Percentiles rank a stretch among this genome's conserved stretches.
Conservation (phyloP, 2,113 vertebrate species). For the human (Homo sapiens) region GRCh38 chr5:23351001-23351500, state of each 20-base stretch:
- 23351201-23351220: background rate
- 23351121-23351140: background rate
- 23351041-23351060: background rate
- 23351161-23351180: background rate
- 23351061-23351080: background rate
- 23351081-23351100: background rate
- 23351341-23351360: background rate
- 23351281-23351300: background rate
- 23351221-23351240: background rate
- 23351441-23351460: background rate
- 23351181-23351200: background rate
- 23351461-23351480: background rate
- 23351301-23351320: background rate
- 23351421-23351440: background rate
- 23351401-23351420: background rate
- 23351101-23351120: background rate
- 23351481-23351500: background rate
- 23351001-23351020: background rate
- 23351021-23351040: background rate
- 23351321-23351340: background rate
- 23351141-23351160: background rate
- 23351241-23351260: background rate
- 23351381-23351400: background rate
- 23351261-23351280: background rate
- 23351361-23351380: background rate